Conservation (phyloP, 2,888 invertebrate genomes). For the Euphydryas editha region DNA sequence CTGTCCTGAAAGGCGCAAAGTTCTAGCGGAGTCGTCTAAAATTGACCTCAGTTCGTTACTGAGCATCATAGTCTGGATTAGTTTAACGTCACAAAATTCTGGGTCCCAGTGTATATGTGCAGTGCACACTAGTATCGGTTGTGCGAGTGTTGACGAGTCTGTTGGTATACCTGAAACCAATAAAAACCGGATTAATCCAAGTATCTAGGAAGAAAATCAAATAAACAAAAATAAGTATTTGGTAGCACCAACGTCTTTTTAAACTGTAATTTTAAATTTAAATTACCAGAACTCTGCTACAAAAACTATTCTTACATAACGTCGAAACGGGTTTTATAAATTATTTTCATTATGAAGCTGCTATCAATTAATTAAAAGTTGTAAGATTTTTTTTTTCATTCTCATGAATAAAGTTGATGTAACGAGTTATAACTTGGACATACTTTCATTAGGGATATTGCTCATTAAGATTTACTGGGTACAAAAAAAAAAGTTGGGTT, state of each 20-base stretch:
- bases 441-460: slow-evolving; percentile 10
- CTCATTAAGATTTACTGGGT: slow-evolving; percentile 1
- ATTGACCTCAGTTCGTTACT: slow-evolving; percentile 96
- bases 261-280: not conserved
- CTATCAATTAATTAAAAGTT: slow-evolving; percentile 17
- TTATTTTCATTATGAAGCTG: slow-evolving; percentile 16
- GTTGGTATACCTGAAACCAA: slow-evolving; percentile 85
- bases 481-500: not conserved
- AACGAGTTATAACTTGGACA: not conserved
- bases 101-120: slow-evolving; percentile 99
- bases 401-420: not conserved
- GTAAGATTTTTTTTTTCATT: slow-evolving; percentile 7
- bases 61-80: slow-evolving; percentile 99
- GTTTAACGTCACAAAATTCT: slow-evolving; percentile 99
- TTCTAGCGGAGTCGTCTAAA: slow-evolving; percentile 92
- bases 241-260: not conserved
- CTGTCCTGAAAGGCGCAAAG: slow-evolving; percentile 88
- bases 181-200: not conserved
- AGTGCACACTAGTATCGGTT: slow-evolving; percentile 97
- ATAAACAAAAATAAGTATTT: not conserved
- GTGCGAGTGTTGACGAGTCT: slow-evolving; percentile 90
- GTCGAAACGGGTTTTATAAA: slow-evolving; percentile 20
- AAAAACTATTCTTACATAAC: slow-evolving; percentile 23
- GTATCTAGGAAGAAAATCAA: not conserved
- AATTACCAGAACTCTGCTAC: not conserved